Conservation (phyloP, 2,888 invertebrate genomes). For the Epinotia demarniana region DNA sequence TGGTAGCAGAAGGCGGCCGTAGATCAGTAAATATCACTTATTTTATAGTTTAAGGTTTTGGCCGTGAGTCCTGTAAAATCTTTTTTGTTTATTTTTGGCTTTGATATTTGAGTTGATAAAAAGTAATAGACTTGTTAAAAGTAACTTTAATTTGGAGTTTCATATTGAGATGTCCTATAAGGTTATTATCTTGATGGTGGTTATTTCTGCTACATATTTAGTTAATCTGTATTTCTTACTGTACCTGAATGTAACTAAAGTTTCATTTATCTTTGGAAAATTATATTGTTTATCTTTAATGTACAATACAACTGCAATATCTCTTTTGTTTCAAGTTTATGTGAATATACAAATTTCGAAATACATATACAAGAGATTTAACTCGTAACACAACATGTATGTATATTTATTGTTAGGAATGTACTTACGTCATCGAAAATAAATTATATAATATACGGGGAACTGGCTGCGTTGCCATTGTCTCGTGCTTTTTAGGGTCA, state of each 20-base stretch:
- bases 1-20: not conserved
- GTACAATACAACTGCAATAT: not conserved
- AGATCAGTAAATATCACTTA: not conserved
- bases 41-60: too few relatives aligned
- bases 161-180: not conserved
- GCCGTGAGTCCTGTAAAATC: not conserved
- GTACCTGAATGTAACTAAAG: not conserved
- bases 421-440: slow-evolving; percentile 3
- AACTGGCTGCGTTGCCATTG: slow-evolving; percentile 4
- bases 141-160: not conserved
- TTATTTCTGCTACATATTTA: not conserved
- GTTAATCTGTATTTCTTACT: not conserved
- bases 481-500: not conserved
- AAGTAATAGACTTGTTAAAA: not conserved
- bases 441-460: not conserved
- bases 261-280: not conserved
- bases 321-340: not conserved
- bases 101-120: not conserved
- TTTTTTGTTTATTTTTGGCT: not conserved
- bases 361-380: not conserved
- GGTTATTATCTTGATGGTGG: not conserved
- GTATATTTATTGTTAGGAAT: slow-evolving; percentile 1
- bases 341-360: not conserved
- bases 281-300: not conserved
- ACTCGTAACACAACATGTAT: not conserved